Evolutionary conservation across 2,797 vertebrate species (phyloP), one percentile per base, ranked within the genome.

Genomic region (Falco novaeseelandiae): DNA sequence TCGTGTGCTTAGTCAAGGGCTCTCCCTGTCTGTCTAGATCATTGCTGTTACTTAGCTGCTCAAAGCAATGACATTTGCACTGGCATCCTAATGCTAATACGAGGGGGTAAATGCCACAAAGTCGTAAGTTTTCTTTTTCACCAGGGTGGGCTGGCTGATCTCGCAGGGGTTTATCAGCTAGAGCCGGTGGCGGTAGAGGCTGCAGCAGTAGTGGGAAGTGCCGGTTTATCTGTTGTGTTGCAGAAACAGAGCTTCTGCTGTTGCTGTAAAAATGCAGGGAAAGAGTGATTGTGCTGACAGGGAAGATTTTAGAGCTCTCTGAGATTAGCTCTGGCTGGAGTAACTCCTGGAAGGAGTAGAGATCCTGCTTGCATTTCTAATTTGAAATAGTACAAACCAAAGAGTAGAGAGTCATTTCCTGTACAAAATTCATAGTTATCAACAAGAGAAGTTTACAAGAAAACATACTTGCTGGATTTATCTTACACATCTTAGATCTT

Each of bases 1-100:
- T 67, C 61, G 48, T 94, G 74, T 95, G 89, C 92, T 97, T 96
- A 96, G 80, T 97, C 91, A 73, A 44, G 88, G 36, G 1, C 82
- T 93, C 49, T 55, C 77, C 76, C 74, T 82, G 42, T 65, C 40
- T 87, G 66, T 46, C 27, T 32, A 48, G 83, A 55, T 74, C 26
- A 18, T 85, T 74, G 22, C 62, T 32, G 25, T 94, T 67, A 44
- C 76, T 69, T 79, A 52, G 62, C 69, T 48, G 27, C 22, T 81
- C 52, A 16, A 79, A 78, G 52, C 73, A 65, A 1, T 80, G 70
- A 63, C 74, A 51, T 82, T 83, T 79, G 22, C 16, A 32, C 27
- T 51, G 80, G 12, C 27, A 58, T 70, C 57, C 65, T 49, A 29
- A 19, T 46, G 52, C 27, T 42, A 36, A 29, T 51, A 52, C 7